Evolutionary conservation across 2,797 vertebrate species (phyloP).

Genomic region (Trematomus bernacchii): DNA sequence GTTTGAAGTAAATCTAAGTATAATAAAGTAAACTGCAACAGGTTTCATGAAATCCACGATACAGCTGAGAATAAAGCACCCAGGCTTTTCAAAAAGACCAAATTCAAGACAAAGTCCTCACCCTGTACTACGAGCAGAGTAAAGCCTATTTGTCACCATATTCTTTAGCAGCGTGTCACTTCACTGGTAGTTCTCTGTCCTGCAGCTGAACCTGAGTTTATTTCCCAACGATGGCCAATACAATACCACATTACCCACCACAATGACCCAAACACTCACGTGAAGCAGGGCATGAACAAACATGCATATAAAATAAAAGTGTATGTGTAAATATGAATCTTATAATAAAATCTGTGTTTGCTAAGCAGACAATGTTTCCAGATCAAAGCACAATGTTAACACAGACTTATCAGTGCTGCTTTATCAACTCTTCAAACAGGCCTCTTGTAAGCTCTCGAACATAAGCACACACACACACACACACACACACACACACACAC

Average conservation of each 20-base stretch:
- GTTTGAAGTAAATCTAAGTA: neutral
- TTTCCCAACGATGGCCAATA: conserved; percentile 1
- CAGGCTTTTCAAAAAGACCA: neutral
- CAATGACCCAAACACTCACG: neutral
- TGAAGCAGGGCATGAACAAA: neutral
- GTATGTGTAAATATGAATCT: conserved; percentile 19
- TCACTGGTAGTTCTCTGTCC: neutral
- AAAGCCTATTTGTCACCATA: neutral
- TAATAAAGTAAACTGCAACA: neutral
- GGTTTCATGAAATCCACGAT: neutral
- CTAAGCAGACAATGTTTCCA: conserved; percentile 16
- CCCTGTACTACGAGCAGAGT: neutral
- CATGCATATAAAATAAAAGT: neutral
- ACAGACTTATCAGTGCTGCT: conserved; percentile 66
- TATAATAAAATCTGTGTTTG: conserved; percentile 48
- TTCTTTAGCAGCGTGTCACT: neutral
- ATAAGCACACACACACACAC: conserved; percentile 24
- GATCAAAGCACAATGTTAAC: conserved; percentile 34
- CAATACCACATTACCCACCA: neutral
- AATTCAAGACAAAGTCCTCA: neutral
- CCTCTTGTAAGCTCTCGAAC: conserved; percentile 57
- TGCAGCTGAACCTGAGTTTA: no score
- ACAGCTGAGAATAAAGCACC: neutral
- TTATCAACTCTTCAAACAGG: conserved; percentile 70
- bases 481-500: conserved; percentile 34